These are phyloP conservation scores for Callipepla squamata DNA, from an alignment of 2,113 vertebrate genomes.

Conservation along the genomic window DNA sequence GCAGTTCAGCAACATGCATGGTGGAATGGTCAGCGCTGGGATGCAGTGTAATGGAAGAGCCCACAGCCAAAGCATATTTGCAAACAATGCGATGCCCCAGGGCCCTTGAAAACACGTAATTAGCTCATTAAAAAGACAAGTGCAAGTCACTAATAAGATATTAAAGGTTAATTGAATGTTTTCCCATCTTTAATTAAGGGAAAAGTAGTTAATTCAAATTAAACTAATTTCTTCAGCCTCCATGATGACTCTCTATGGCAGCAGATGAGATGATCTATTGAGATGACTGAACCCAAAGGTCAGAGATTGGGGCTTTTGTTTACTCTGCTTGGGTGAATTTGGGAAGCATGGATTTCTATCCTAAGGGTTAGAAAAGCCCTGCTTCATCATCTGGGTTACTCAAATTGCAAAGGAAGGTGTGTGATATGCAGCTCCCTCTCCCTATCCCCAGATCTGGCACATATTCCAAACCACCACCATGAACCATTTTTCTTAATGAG, in stretches of 20 bases:
- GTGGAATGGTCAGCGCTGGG: background rate
- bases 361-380: background rate
- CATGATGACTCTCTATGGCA: background rate
- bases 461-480: background rate
- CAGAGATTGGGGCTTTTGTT: background rate
- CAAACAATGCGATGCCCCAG: constrained; percentile 3
- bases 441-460: background rate
- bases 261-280: background rate
- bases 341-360: background rate
- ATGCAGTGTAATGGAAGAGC: background rate
- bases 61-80: background rate
- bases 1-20: background rate
- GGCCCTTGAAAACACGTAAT: constrained; percentile 50
- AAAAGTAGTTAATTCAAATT: constrained; percentile 21
- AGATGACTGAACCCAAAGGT: background rate
- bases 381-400: background rate
- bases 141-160: constrained; percentile 58
- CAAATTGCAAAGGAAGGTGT: background rate
- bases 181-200: constrained; percentile 50
- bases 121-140: constrained; percentile 61
- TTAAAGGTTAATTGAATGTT: constrained; percentile 65
- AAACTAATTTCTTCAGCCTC: constrained; percentile 43
- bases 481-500: background rate
- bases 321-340: background rate
- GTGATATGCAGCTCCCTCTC: background rate